These are phyloP conservation scores for Acropora tenuis DNA, from an alignment of 64 coral and sea anemone genomes.

Conservation along the genomic window DNA sequence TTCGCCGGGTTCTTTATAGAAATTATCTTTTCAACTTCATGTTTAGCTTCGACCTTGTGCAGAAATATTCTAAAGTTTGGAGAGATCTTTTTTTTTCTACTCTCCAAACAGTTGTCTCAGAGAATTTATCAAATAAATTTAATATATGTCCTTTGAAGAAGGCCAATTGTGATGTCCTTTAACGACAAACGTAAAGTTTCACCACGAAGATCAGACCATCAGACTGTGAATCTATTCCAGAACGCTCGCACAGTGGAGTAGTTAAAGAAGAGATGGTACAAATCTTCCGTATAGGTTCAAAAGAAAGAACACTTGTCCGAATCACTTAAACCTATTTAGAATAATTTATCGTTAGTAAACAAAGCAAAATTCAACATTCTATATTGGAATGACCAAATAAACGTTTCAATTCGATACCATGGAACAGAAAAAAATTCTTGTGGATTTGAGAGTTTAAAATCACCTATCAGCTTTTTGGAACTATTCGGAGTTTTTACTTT, in stretches of 20 bases:
- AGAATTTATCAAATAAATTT: neutral
- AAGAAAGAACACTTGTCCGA: constrained; percentile 5
- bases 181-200: neutral
- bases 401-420: neutral
- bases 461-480: neutral
- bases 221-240: constrained; percentile 1
- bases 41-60: too few relatives aligned
- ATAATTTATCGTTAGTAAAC: neutral
- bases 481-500: neutral
- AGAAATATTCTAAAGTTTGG: neutral
- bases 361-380: constrained; percentile 5
- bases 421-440: neutral
- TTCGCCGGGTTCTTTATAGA: neutral
- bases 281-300: neutral
- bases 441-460: neutral
- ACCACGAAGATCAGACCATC: constrained; percentile 8
- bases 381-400: neutral
- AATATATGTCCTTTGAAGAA: neutral
- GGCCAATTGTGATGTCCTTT: neutral
- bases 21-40: neutral
- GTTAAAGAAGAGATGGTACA: neutral
- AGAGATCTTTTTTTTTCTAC: neutral
- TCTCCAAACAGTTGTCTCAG: neutral
- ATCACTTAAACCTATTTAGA: constrained; percentile 21
- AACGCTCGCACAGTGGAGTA: neutral